Evolutionary conservation across 2,797 vertebrate species (phyloP).

Genomic region (Gouania willdenowi): DNA sequence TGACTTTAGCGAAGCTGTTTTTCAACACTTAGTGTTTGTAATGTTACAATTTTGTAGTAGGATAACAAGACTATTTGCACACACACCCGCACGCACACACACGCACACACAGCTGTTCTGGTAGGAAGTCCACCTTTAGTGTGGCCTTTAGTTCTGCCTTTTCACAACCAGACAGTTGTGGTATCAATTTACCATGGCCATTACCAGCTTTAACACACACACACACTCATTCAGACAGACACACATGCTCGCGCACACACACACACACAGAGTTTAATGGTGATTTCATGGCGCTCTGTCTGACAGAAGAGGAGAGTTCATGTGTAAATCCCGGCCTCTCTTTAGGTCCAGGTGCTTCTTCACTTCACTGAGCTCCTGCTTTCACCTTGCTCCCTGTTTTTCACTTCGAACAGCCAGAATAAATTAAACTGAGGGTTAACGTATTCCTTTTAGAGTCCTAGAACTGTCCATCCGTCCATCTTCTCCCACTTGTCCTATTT

Average conservation of each 20-base stretch:
- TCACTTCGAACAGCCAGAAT: no score
- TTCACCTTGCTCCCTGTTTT: no score
- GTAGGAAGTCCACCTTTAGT: conserved; percentile 63
- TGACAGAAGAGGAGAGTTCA: conserved; percentile 22
- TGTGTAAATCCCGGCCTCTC: conserved; percentile 18
- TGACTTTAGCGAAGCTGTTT: no score
- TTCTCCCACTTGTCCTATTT: no score
- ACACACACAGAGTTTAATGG: conserved; percentile 10
- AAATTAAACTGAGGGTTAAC: no score
- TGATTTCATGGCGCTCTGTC: conserved; percentile 36
- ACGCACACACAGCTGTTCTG: conserved; percentile 63
- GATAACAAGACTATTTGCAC: no score
- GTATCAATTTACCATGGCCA: conserved; percentile 88
- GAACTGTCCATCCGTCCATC: no score
- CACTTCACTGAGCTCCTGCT: conserved; percentile 12
- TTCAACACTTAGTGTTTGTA: no score
- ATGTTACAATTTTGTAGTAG: no score
- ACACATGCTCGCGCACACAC: background rate
- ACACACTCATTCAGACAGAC: background rate
- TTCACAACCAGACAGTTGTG: conserved; percentile 86
- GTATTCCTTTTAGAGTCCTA: no score
- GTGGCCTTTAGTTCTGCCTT: conserved; percentile 71
- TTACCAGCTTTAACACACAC: conserved; percentile 62
- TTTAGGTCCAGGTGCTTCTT: conserved; percentile 30
- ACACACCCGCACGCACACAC: conserved; percentile 1